These are phyloP conservation scores for Phlogophora meticulosa DNA, from an alignment of 2,888 invertebrate species.

Conservation along the genomic window DNA sequence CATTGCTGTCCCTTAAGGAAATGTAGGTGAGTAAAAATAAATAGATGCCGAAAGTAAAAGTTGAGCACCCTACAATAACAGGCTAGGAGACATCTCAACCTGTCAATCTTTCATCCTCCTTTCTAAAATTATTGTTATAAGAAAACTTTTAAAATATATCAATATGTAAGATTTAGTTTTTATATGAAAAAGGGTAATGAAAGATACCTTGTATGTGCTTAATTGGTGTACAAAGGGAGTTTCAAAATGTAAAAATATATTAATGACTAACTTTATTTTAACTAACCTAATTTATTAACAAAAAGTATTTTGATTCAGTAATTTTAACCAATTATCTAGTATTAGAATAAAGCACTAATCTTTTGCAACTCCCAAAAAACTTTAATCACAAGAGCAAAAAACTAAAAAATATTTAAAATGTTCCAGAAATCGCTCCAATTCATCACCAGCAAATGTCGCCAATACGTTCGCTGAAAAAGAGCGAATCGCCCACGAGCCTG, in stretches of 20 bases:
- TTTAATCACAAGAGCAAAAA: conserved; percentile 26
- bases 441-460: conserved; percentile 91
- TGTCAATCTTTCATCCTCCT: conserved; percentile 62
- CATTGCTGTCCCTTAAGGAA: conserved; percentile 60
- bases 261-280: conserved; percentile 12
- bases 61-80: conserved; percentile 67
- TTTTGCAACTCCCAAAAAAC: conserved; percentile 68
- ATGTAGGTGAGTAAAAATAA: conserved; percentile 62
- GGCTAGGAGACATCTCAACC: conserved; percentile 63
- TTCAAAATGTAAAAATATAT: conserved; percentile 67
- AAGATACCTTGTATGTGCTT: conserved; percentile 71
- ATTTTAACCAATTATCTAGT: neutral
- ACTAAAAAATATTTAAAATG: conserved; percentile 65
- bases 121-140: conserved; percentile 26
- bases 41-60: conserved; percentile 49
- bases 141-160: neutral
- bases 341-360: conserved; percentile 6
- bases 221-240: conserved; percentile 69
- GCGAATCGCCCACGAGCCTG: conserved; percentile 87
- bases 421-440: conserved; percentile 90
- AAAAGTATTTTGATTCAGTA: neutral
- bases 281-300: neutral
- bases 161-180: neutral
- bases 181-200: conserved; percentile 49
- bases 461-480: conserved; percentile 88